phyloP scores from a whole-genome alignment of 2,888 invertebrate species.

The Polymixis lichenea region DNA sequence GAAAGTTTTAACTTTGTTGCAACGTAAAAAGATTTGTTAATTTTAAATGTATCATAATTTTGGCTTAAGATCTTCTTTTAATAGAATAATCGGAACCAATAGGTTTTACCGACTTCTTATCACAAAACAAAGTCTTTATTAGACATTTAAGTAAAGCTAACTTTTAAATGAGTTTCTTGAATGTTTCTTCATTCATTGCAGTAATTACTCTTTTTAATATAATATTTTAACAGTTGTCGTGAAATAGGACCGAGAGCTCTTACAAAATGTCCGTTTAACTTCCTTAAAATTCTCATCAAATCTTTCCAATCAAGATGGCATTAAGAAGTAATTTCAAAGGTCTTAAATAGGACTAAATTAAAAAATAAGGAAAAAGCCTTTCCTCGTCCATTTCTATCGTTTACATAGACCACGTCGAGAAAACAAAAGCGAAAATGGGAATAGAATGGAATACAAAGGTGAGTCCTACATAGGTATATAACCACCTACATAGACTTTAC shows the following conservation, averaged over 20 bases:
- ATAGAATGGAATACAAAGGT: conserved; percentile 24
- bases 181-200: neutral
- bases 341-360: conserved; percentile 57
- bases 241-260: conserved; percentile 12
- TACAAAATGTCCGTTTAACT: conserved; percentile 34
- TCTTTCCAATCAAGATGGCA: conserved; percentile 67
- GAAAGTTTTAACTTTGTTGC: neutral
- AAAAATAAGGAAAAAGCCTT: conserved; percentile 33
- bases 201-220: neutral
- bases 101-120: neutral
- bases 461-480: conserved; percentile 1
- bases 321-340: conserved; percentile 68
- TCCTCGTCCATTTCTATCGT: conserved; percentile 14
- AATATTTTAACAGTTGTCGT: neutral
- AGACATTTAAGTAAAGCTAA: neutral
- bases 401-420: conserved; percentile 16
- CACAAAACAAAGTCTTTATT: neutral
- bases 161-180: neutral
- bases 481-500: conserved; percentile 29
- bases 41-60: no score
- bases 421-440: conserved; percentile 37
- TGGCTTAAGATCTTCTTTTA: neutral
- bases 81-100: neutral
- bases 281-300: conserved; percentile 56
- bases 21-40: neutral